Evolutionary conservation across 2,888 invertebrate genomes (phyloP).

Genomic region (Tetramorium bicarinatum): DNA sequence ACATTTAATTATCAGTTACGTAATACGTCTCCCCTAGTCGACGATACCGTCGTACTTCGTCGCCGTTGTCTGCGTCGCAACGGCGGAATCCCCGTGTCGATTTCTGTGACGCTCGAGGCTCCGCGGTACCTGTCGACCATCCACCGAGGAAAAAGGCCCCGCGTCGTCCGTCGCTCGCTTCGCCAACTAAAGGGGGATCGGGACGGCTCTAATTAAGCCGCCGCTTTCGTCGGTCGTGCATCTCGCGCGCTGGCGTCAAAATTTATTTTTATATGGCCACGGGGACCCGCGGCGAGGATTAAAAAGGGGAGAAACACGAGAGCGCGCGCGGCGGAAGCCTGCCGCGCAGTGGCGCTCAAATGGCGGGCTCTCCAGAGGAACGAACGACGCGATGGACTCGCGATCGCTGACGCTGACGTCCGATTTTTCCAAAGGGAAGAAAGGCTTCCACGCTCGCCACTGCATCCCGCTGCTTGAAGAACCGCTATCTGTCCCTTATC

Average conservation of each 20-base stretch:
- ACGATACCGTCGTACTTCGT: too few species aligned
- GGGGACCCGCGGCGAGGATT: conserved; percentile 43
- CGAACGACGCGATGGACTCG: background rate
- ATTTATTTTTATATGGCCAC: conserved; percentile 52
- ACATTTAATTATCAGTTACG: conserved; percentile 12
- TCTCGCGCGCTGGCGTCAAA: conserved; percentile 36
- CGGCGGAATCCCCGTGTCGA: background rate
- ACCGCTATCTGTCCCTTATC: background rate
- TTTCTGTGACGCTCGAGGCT: background rate
- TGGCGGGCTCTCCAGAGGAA: background rate
- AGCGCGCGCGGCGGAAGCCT: conserved; percentile 57
- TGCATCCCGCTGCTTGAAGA: background rate
- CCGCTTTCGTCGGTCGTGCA: background rate
- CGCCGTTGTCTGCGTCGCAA: background rate
- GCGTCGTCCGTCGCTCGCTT: background rate
- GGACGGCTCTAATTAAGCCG: background rate
- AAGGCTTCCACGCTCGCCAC: background rate
- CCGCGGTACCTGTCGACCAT: background rate
- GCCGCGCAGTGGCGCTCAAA: conserved; percentile 55
- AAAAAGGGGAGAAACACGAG: conserved; percentile 60
- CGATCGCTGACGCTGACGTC: background rate
- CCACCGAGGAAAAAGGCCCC: background rate
- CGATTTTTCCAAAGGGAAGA: background rate
- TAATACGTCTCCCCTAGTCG: background rate
- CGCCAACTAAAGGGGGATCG: background rate